Conservation (phyloP, 2,888 invertebrate genomes). For the Augochlorella aurata region DNA sequence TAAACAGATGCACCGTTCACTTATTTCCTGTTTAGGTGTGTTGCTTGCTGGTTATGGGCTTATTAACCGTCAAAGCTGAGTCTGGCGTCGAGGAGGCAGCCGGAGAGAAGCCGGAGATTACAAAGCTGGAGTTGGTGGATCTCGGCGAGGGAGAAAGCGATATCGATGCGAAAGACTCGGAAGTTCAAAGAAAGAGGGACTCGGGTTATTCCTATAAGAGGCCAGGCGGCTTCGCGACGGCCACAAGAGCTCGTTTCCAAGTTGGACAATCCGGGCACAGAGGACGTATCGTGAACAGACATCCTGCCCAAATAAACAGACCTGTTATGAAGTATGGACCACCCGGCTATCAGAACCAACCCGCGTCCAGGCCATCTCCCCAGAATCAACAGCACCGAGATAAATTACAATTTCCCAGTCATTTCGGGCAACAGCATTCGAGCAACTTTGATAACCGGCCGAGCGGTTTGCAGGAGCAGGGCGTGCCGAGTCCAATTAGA, state of each 20-base stretch:
- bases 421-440: constrained; percentile 49
- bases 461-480: constrained; percentile 61
- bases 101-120: constrained; percentile 54
- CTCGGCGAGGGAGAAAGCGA: constrained; percentile 56
- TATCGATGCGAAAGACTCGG: constrained; percentile 45
- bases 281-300: constrained; percentile 67
- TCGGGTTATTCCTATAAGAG: constrained; percentile 73
- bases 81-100: constrained; percentile 15
- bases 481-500: constrained; percentile 71
- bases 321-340: constrained; percentile 77
- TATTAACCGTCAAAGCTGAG: constrained; percentile 51
- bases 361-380: constrained; percentile 23
- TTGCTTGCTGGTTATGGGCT: constrained; percentile 57
- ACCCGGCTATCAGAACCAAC: constrained; percentile 65
- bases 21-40: constrained; percentile 25
- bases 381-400: constrained; percentile 56
- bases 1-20: not conserved
- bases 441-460: constrained; percentile 41
- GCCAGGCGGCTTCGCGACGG: constrained; percentile 56
- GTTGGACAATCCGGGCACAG: constrained; percentile 58
- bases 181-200: constrained; percentile 74
- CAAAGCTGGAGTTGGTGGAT: constrained; percentile 62
- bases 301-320: constrained; percentile 67
- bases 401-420: constrained; percentile 47
- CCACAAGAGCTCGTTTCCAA: constrained; percentile 58